phyloP scores from a whole-genome alignment of 2,113 vertebrate genomes.

The Ptilonorhynchus violaceus region DNA sequence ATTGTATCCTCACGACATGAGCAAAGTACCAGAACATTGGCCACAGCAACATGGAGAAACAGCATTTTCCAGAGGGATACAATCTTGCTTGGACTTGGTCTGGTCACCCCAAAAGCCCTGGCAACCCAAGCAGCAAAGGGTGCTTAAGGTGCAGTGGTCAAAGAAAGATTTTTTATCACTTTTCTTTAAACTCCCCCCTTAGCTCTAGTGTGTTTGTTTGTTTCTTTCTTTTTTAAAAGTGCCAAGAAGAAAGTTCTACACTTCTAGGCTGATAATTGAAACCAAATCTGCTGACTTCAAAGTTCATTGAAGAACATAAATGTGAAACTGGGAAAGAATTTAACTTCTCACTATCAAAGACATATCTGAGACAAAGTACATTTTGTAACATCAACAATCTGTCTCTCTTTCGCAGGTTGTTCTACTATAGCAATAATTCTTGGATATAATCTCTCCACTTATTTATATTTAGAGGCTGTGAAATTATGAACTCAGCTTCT shows the following conservation, averaged over 20 bases:
- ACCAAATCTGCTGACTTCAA: conserved; percentile 10
- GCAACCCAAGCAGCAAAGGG: neutral
- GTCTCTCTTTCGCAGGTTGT: conserved; percentile 20
- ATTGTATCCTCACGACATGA: neutral
- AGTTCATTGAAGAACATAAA: conserved; percentile 12
- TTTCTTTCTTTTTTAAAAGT: neutral
- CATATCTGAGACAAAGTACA: conserved; percentile 12
- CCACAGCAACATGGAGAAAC: accelerated
- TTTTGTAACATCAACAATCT: conserved; percentile 26
- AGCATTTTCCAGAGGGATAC: neutral
- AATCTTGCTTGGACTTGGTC: neutral
- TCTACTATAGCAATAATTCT: conserved; percentile 22
- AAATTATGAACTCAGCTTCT: conserved; percentile 53
- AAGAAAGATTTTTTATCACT: neutral
- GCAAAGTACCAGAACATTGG: neutral
- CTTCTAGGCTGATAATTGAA: conserved; percentile 4
- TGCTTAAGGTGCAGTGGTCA: neutral
- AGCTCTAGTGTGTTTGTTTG: neutral
- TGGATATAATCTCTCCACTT: conserved; percentile 20
- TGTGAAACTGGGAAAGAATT: conserved; percentile 17
- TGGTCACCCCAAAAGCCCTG: neutral
- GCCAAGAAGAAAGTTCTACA: neutral
- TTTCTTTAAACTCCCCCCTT: neutral
- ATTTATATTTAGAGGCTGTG: conserved; percentile 41
- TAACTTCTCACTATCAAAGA: conserved; percentile 12